Evolutionary conservation across 2,113 vertebrate species (phyloP).

Genomic region (Catharus fuscescens): DNA sequence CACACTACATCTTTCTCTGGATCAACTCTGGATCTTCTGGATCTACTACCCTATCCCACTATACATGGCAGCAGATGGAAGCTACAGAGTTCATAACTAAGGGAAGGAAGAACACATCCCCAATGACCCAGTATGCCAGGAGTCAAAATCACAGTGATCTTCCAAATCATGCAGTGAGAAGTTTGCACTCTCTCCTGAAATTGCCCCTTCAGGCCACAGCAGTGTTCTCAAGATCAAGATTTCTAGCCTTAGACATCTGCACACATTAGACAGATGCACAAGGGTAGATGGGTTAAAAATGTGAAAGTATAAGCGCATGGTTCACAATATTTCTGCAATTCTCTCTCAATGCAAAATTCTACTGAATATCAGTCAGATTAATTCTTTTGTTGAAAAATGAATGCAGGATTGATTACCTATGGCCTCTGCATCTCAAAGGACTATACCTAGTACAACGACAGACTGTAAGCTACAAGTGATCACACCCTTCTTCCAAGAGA

Average conservation of each 20-base stretch:
- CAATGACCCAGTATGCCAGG: not conserved
- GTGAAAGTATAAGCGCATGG: not conserved
- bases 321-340: not conserved
- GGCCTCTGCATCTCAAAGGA: not conserved
- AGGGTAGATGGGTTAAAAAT: not conserved
- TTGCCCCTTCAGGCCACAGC: not conserved
- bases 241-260: not conserved
- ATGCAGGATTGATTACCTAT: not conserved
- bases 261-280: not conserved
- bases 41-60: not conserved
- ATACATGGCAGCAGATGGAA: not conserved
- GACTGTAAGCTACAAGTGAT: not conserved
- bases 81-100: not conserved
- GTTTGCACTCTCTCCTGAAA: not conserved
- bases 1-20: not conserved
- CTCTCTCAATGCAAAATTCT: not conserved
- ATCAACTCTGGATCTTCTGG: not conserved
- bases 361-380: not conserved
- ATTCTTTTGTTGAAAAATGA: conserved; percentile 13
- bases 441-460: not conserved
- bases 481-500: not conserved
- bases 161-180: not conserved
- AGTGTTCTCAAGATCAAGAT: not conserved
- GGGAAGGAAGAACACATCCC: not conserved
- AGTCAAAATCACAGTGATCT: not conserved